phyloP scores from a whole-genome alignment of 2,888 invertebrate species.

The Sinopyrophorus schimmeli region DNA sequence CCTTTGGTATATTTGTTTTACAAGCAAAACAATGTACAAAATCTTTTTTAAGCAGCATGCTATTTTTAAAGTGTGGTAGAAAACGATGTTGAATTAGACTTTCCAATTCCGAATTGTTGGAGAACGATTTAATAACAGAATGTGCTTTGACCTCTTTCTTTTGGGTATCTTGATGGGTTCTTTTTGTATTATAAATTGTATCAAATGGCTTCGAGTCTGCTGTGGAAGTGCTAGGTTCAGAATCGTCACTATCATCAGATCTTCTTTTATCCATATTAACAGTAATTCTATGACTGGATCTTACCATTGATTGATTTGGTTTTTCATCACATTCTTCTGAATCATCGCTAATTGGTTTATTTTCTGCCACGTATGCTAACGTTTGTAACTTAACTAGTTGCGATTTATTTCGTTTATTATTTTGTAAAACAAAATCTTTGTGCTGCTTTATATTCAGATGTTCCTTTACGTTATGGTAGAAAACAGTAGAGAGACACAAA shows the following conservation, averaged over 20 bases:
- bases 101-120: slow-evolving; percentile 11
- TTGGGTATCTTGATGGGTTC: background rate
- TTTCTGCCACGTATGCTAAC: background rate
- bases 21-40: slow-evolving; percentile 19
- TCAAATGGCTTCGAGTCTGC: background rate
- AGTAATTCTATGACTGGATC: slow-evolving; percentile 1
- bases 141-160: background rate
- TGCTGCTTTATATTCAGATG: slow-evolving; percentile 16
- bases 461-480: slow-evolving; percentile 7
- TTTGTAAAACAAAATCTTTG: background rate
- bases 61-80: slow-evolving; percentile 12
- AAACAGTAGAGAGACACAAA: slow-evolving; percentile 7
- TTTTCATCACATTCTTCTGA: background rate
- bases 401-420: background rate
- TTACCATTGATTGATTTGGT: background rate
- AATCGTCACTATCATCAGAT: background rate
- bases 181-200: background rate
- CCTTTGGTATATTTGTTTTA: slow-evolving; percentile 4
- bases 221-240: background rate
- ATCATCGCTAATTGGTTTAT: background rate
- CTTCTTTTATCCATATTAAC: slow-evolving; percentile 2
- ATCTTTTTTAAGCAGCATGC: background rate
- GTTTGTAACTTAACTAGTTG: slow-evolving; percentile 7
- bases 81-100: slow-evolving; percentile 20
- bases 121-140: slow-evolving; percentile 5